phyloP scores from a whole-genome alignment of 2,113 vertebrate species.

The Epinephelus lanceolatus region DNA sequence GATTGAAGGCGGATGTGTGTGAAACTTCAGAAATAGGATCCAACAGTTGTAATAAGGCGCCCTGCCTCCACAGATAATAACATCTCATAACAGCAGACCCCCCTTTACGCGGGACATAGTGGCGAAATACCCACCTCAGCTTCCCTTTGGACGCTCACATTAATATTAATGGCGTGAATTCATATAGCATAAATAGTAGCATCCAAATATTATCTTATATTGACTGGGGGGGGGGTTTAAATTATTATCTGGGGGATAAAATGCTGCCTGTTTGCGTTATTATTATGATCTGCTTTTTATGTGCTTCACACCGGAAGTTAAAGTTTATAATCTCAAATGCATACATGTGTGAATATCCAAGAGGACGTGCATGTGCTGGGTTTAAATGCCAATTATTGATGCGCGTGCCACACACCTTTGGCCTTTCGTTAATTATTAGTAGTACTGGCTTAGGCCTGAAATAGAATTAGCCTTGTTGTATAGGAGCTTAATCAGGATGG shows the following conservation, averaged over 20 bases:
- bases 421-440: conserved; percentile 55
- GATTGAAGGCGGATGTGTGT: conserved; percentile 22
- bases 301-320: conserved; percentile 29
- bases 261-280: background rate
- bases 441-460: conserved; percentile 59
- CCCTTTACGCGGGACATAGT: conserved; percentile 15
- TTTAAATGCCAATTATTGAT: conserved; percentile 33
- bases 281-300: conserved; percentile 8
- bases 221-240: background rate
- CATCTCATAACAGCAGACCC: conserved; percentile 42
- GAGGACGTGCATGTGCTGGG: conserved; percentile 24
- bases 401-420: conserved; percentile 41
- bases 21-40: conserved; percentile 31
- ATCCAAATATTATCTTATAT: conserved; percentile 23
- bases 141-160: conserved; percentile 45
- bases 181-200: conserved; percentile 17
- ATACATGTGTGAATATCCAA: conserved; percentile 5
- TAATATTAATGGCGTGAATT: conserved; percentile 56
- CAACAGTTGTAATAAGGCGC: conserved; percentile 83
- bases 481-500: conserved; percentile 60
- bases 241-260: too few relatives aligned
- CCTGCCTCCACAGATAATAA: conserved; percentile 77
- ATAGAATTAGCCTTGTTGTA: conserved; percentile 60
- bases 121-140: conserved; percentile 53
- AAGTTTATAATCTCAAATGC: conserved; percentile 1